Conservation (phyloP, 2,888 invertebrate species). For the Melieria omissa region DNA sequence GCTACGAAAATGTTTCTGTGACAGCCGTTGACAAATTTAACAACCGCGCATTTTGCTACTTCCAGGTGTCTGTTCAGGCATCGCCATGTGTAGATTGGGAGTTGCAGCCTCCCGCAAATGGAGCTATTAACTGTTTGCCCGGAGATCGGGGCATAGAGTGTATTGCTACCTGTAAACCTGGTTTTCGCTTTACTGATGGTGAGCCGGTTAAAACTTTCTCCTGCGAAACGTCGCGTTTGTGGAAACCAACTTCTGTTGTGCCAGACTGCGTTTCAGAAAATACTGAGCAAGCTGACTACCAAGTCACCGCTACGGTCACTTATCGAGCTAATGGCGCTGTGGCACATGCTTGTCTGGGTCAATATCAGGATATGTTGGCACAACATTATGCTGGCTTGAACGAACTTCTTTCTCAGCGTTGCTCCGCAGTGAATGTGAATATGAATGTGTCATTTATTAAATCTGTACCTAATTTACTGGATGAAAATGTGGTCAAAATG, state of each 20-base stretch:
- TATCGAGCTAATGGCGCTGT: slow-evolving; percentile 93
- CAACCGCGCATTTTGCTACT: slow-evolving; percentile 89
- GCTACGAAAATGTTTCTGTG: slow-evolving; percentile 92
- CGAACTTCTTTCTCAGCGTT: slow-evolving; percentile 85
- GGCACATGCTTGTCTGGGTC: slow-evolving; percentile 82
- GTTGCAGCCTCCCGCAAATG: slow-evolving; percentile 87
- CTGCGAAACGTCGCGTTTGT: slow-evolving; percentile 83
- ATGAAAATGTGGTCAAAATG: slow-evolving; percentile 90
- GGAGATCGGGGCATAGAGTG: slow-evolving; percentile 86
- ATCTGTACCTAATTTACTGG: slow-evolving; percentile 80
- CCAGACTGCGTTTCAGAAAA: slow-evolving; percentile 96
- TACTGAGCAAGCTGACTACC: slow-evolving; percentile 94
- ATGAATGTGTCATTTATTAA: slow-evolving; percentile 93
- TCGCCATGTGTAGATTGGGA: slow-evolving; percentile 97
- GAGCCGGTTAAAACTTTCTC: slow-evolving; percentile 87
- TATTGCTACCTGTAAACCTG: slow-evolving; percentile 88
- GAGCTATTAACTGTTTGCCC: slow-evolving; percentile 86
- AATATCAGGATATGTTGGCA: slow-evolving; percentile 84
- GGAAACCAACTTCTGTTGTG: slow-evolving; percentile 89
- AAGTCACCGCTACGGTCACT: slow-evolving; percentile 85
- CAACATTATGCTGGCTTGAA: slow-evolving; percentile 86
- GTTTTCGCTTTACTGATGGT: slow-evolving; percentile 91
- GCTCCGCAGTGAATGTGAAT: slow-evolving; percentile 93
- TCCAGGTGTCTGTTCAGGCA: slow-evolving; percentile 93
- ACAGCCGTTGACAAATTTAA: slow-evolving; percentile 87